Conservation (phyloP, 1,140 invertebrate genomes). For the Panulirus ornatus region DNA sequence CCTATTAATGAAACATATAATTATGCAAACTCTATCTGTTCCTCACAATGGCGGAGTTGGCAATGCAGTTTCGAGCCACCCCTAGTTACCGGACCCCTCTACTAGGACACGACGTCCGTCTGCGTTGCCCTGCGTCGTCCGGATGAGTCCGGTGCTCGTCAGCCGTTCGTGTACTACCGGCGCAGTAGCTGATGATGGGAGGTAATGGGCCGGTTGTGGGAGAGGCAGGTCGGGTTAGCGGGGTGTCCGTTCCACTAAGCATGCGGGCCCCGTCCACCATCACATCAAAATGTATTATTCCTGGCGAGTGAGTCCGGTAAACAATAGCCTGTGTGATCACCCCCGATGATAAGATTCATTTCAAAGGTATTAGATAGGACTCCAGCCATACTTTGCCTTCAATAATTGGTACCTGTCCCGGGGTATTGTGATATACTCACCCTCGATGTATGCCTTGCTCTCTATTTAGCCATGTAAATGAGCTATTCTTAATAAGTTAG, state of each 20-base stretch:
- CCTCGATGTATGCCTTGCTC: slow-evolving; percentile 70
- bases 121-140: background rate
- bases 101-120: background rate
- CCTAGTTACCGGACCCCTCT: background rate
- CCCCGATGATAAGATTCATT: slow-evolving; percentile 74
- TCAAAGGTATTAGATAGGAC: slow-evolving; percentile 74
- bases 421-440: slow-evolving; percentile 72
- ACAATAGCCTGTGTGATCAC: slow-evolving; percentile 73
- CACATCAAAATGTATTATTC: slow-evolving; percentile 69
- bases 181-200: slow-evolving; percentile 39
- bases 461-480: slow-evolving; percentile 75
- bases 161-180: background rate
- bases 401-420: slow-evolving; percentile 74
- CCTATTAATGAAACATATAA: slow-evolving; percentile 71
- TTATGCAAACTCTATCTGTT: slow-evolving; percentile 61
- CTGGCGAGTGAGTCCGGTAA: slow-evolving; percentile 71
- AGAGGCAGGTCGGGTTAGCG: slow-evolving; percentile 16
- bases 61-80: background rate
- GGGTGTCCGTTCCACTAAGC: background rate
- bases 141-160: background rate
- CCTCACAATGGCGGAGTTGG: slow-evolving; percentile 28
- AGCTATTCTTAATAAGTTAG: slow-evolving; percentile 75
- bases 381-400: slow-evolving; percentile 68
- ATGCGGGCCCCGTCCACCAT: slow-evolving; percentile 57
- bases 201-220: background rate